Evolutionary conservation across 2,888 invertebrate genomes (phyloP), one percentile per base, ranked within the genome.

Genomic region (Ypsolopha scabrella): DNA sequence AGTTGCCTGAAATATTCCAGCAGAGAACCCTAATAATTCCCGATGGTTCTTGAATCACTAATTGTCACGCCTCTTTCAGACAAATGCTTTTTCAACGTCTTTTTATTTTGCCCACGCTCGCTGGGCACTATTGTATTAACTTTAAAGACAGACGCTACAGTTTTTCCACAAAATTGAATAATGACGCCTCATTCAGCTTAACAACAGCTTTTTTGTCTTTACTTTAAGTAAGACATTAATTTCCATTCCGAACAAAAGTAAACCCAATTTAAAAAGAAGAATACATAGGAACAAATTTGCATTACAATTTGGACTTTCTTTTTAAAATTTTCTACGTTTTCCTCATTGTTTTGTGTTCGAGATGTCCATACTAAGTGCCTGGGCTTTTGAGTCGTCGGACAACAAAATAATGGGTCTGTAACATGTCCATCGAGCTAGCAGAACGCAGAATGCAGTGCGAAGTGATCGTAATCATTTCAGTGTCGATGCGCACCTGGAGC

Each of bases 1-100:
- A 70, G 13, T 72, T 70, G 70, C 70, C 75, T 80, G 77, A 80
- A 80, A 81, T 80, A 79, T 80, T 72, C 73, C 60, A 57, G 57
- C 59, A 61, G 57, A 56, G 56, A 58, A 50, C 50, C 52, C 63
- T 62, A 60, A 64, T 63, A 60, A 62, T 62, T 60, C 54, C 48
- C 50, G 4, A 24, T 51, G 14, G 52, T 55, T 55, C 50, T 51
- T 53, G 50, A 55, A 51, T 24, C 39, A 8, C 48, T 48, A 48
- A 48, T 48, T 48, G 48, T 36, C 48, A 1, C 10, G 33, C n/a
- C 34, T 45, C n/a, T 34, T 24, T 45, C 45, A 6, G n/a, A 35
- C 33, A 45, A 39, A 38, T 24, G 9, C 35, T 36, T 47, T 14
- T 36, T 14, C 11, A 13, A 37, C 4, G 13, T 11, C 11, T 37